Base-by-base conservation (phyloP, 53 echinoderm and acorn worm species). In the Holothuria scabra region DNA sequence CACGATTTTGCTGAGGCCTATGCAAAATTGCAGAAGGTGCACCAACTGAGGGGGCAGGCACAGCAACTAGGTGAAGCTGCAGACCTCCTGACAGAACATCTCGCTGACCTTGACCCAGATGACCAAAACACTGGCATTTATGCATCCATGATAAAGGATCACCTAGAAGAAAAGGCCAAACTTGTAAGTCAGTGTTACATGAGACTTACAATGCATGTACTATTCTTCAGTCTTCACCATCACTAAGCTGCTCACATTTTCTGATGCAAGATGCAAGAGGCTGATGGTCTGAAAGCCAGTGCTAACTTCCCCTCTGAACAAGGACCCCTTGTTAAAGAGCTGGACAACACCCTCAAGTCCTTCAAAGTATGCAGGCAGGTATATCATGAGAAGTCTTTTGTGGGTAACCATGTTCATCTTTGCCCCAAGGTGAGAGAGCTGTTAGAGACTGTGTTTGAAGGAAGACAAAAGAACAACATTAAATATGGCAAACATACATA, bases 331-430 rank as follows among this genome's bases (percentile, higher is more conserved):
- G 63, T 63, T 1, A 63, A 63, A 29, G 29, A 63, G 21, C n/a
- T 63, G 63, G 63, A 63, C 25, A 29, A 63, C 12, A 63, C 63
- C 12, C 12, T 63, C 1, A 25, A 63, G 18, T 63, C 25, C 10
- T 28, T 63, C 9, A 63, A 63, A 29, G 63, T 63, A 29, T 29
- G 29, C 63, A 4, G 63, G 8, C 63, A 63, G 29, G 83, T 33
- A 6, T 88, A 63, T 12, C 63, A 63, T 35, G 34, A 37, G 31
- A 88, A 83, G 62, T 59, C 38, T 48, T 87, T 87, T 49, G 61
- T 82, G 8, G 87, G 71, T 7, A 70, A 70, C 33, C 71, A 70
- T 20, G 41, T 70, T 28, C 71, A 70, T 29, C n/a, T n/a, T n/a
- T 61, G 61, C 26, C 26, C 6, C 61, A 61, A 61, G 61, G 61